phyloP scores from a whole-genome alignment of 2,888 invertebrate species.

The Macaria notata region DNA sequence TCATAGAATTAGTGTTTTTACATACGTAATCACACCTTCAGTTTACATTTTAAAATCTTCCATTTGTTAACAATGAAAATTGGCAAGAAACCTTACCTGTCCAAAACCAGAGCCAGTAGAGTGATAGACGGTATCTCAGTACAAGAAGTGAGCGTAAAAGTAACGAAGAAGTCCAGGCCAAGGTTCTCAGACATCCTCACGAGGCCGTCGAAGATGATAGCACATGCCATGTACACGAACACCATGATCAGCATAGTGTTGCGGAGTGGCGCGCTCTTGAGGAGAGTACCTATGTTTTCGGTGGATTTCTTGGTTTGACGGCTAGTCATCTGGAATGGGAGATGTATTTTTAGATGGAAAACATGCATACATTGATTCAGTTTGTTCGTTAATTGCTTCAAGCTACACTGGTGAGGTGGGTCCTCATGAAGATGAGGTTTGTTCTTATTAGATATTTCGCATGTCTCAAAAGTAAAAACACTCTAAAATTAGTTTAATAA shows the following conservation, averaged over 20 bases:
- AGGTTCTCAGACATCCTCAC: constrained; percentile 71
- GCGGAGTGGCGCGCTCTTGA: constrained; percentile 56
- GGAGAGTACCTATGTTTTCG: constrained; percentile 55
- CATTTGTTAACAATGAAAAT: too few relatives aligned
- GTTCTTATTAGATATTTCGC: too few relatives aligned
- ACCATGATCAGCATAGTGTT: constrained; percentile 57
- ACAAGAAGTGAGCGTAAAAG: constrained; percentile 70
- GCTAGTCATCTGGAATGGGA: constrained; percentile 50
- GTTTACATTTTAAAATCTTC: too few relatives aligned
- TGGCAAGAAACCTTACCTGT: constrained; percentile 48
- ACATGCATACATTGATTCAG: too few relatives aligned
- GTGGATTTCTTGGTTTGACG: constrained; percentile 56
- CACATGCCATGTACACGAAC: constrained; percentile 65
- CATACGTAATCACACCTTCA: too few relatives aligned
- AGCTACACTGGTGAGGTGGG: too few relatives aligned
- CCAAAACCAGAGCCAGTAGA: constrained; percentile 61
- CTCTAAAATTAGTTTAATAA: too few relatives aligned
- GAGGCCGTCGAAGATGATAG: constrained; percentile 72
- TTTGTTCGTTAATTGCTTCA: too few relatives aligned
- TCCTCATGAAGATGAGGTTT: too few relatives aligned
- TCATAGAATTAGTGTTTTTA: too few relatives aligned
- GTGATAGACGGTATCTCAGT: constrained; percentile 74
- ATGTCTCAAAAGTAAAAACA: too few relatives aligned
- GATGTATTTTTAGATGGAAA: neutral
- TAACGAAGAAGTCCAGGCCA: constrained; percentile 72